Evolutionary conservation across 2,888 invertebrate genomes (phyloP), one percentile per base, ranked within the genome.

Genomic region (Troides aeacus): DNA sequence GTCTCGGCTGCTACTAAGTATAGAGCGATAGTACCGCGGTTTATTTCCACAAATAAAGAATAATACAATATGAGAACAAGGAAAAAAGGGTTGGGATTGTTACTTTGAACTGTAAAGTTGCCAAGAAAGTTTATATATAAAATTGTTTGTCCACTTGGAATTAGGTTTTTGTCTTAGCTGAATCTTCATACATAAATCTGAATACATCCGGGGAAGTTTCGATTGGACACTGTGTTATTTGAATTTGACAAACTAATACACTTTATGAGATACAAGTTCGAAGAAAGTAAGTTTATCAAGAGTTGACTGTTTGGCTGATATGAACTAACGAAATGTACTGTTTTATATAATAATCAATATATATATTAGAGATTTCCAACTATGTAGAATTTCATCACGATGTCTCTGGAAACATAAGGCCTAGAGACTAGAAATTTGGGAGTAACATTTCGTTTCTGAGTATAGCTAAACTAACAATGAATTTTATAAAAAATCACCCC

Each of bases 51-150:
- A 64, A 56, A 64, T 56, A 57, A 64, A 64, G 53, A 53, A 53
- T 15, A 57, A 39, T 57, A 64, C 57, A 64, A 64, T 53, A 56
- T 39, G 50, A 17, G 50, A 50, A 64, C 39, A 64, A 64, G 39
- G 21, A 21, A 21, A 56, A 57, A 39, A 39, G 1, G 7, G 30
- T 30, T 57, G 56, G 57, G 64, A 39, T 64, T 57, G 57, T 57
- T 56, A 64, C 64, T 64, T 57, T 64, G 64, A 64, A 57, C 57
- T 64, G 64, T 57, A 39, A 36, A 64, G 64, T 64, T 39, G 23
- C 57, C 39, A 17, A 64, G 64, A 57, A 64, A 39, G 57, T 64
- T 39, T 64, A 39, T 39, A 36, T 64, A 39, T 64, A 64, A 64
- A 64, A 56, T 64, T 64, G 57, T 64, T 56, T 57, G 57, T 57